These are phyloP conservation scores for Struthidea cinerea DNA, from an alignment of 2,113 vertebrate species.

Conservation along the genomic window DNA sequence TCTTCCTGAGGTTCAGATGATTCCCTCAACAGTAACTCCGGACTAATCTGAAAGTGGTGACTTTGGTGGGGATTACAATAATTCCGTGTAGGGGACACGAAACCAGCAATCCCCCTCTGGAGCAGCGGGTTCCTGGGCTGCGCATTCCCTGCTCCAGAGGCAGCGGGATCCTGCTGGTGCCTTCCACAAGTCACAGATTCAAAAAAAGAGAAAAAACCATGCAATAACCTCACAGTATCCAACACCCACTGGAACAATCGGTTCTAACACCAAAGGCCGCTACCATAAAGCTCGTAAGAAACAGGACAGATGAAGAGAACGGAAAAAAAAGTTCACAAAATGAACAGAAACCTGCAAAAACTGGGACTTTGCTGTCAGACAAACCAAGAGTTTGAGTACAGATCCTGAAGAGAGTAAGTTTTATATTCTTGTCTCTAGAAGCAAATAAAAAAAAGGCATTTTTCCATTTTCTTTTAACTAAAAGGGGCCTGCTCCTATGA, in stretches of 20 bases:
- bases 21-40: fast-evolving
- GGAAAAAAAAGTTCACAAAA: neutral
- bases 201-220: neutral
- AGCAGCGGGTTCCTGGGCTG: neutral
- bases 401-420: neutral
- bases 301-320: neutral
- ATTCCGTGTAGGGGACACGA: fast-evolving
- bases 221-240: fast-evolving
- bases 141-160: fast-evolving
- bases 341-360: neutral
- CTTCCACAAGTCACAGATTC: fast-evolving
- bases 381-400: neutral
- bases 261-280: neutral
- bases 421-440: neutral
- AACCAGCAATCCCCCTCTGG: neutral
- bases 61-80: neutral
- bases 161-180: fast-evolving
- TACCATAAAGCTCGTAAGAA: neutral
- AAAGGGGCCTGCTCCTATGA: neutral
- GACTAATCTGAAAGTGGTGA: neutral
- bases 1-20: neutral
- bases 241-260: too few relatives aligned
- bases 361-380: neutral
- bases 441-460: neutral
- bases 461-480: neutral